These are phyloP conservation scores for Macaria notata DNA, from an alignment of 2,888 invertebrate genomes.

Conservation along the genomic window DNA sequence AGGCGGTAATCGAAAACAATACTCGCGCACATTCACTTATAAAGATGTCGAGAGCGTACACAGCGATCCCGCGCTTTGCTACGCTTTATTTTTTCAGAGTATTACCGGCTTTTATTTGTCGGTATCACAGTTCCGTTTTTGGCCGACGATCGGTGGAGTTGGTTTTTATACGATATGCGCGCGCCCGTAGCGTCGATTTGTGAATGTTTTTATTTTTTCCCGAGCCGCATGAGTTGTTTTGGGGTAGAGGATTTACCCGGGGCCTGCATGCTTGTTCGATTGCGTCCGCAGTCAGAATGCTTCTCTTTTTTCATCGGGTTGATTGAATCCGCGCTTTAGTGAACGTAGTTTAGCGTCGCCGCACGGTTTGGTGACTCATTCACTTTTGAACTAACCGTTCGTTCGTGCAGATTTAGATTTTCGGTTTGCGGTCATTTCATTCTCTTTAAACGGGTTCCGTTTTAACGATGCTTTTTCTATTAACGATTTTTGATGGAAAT, in stretches of 20 bases:
- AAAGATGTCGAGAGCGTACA: constrained; percentile 61
- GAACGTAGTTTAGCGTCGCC: constrained; percentile 73
- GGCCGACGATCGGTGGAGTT: constrained; percentile 74
- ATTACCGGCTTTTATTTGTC: constrained; percentile 79
- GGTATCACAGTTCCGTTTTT: constrained; percentile 81
- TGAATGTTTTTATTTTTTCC: constrained; percentile 70
- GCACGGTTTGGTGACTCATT: constrained; percentile 67
- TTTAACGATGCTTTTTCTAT: constrained; percentile 1
- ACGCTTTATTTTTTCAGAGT: constrained; percentile 73
- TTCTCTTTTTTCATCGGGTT: constrained; percentile 63
- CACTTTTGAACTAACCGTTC: constrained; percentile 55
- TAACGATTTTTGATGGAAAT: not conserved
- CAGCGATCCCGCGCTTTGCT: constrained; percentile 46
- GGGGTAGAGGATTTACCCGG: constrained; percentile 73
- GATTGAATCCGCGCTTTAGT: constrained; percentile 80
- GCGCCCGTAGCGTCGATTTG: constrained; percentile 69
- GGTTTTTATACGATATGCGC: constrained; percentile 77
- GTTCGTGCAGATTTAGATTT: constrained; percentile 45
- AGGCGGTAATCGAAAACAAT: constrained; percentile 37
- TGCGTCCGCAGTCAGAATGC: constrained; percentile 64
- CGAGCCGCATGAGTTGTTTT: constrained; percentile 78
- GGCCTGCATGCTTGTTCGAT: constrained; percentile 72
- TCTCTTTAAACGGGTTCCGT: constrained; percentile 7
- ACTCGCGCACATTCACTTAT: constrained; percentile 49
- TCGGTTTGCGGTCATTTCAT: constrained; percentile 31